These are phyloP conservation scores for Drosophila meridionalis DNA, from an alignment of 2,888 invertebrate species.

Conservation along the genomic window DNA sequence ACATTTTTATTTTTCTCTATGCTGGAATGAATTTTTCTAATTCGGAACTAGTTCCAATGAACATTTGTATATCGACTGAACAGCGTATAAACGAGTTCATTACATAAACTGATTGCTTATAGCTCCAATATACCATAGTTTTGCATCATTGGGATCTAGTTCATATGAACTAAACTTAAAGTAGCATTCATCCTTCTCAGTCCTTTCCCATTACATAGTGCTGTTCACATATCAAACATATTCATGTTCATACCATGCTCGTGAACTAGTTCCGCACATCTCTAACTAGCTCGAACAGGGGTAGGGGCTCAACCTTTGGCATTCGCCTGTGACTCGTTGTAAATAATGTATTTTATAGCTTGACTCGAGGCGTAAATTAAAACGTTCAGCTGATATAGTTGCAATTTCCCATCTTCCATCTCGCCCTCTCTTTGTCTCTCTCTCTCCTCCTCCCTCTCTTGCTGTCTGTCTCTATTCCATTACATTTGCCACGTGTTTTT, in stretches of 20 bases:
- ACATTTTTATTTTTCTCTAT: neutral
- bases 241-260: neutral
- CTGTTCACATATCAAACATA: neutral
- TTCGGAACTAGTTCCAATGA: neutral
- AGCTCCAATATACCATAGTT: no score
- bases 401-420: neutral
- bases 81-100: no score
- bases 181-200: neutral
- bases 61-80: no score
- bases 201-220: neutral
- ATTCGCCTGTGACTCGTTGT: constrained; percentile 13
- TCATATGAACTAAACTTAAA: neutral
- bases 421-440: neutral
- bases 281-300: neutral
- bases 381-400: constrained; percentile 38
- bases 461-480: neutral
- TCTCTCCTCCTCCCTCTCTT: neutral
- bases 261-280: constrained; percentile 6
- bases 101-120: no score
- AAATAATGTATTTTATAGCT: constrained; percentile 63
- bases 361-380: constrained; percentile 70
- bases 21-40: neutral
- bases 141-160: neutral
- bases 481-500: constrained; percentile 28
- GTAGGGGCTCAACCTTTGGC: neutral